Percentiles rank a stretch among this genome's conserved stretches.
Evolutionary conservation across 2,797 vertebrate genomes (phyloP).

Genomic region (Peromyscus melanophrys): DNA sequence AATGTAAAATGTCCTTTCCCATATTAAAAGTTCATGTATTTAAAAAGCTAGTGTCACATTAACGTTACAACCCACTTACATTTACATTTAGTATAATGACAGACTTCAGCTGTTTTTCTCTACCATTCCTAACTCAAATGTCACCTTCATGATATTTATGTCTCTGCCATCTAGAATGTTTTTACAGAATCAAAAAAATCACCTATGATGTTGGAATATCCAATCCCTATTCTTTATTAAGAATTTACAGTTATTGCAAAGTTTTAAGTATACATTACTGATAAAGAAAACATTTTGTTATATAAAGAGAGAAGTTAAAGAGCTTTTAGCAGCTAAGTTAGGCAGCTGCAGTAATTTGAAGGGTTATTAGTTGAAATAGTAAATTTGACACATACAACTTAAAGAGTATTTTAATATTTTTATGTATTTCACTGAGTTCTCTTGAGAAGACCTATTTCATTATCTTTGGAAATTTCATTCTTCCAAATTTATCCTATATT

Average conservation of each 20-base stretch:
- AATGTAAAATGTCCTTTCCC: not conserved
- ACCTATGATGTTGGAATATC: constrained; percentile 6
- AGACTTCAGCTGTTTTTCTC: constrained; percentile 25
- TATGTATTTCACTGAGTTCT: constrained; percentile 43
- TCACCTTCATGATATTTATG: constrained; percentile 35
- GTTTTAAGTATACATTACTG: constrained; percentile 38
- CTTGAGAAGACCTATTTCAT: not conserved
- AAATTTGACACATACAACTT: not conserved
- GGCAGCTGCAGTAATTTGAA: constrained; percentile 1
- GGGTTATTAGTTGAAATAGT: not conserved
- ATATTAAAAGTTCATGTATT: not conserved
- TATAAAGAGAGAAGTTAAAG: constrained; percentile 30
- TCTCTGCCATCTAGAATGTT: not conserved
- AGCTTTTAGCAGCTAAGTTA: constrained; percentile 29
- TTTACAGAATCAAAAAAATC: constrained; percentile 11
- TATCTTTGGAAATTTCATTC: constrained; percentile 33
- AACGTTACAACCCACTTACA: not conserved
- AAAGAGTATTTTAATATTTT: not conserved
- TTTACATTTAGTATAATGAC: not conserved
- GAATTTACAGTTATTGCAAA: not conserved
- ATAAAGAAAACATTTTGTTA: constrained; percentile 27
- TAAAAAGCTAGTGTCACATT: constrained; percentile 35
- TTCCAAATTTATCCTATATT: constrained; percentile 30
- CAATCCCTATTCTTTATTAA: not conserved
- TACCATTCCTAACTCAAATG: constrained; percentile 53